phyloP scores from a whole-genome alignment of 2,888 invertebrate species.

The Dasypogon diadema region DNA sequence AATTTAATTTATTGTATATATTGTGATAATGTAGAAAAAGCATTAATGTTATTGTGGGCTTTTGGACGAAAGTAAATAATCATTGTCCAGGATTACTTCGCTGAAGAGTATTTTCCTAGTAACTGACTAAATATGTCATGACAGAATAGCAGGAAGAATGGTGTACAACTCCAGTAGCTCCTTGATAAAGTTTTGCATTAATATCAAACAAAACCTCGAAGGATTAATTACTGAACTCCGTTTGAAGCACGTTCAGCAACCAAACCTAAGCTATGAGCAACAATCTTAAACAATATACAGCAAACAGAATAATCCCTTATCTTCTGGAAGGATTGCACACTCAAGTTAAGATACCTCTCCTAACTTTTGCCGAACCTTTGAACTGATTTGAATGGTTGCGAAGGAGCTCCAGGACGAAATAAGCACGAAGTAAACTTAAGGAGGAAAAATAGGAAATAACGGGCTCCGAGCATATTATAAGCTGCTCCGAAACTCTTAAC shows the following conservation, averaged over 20 bases:
- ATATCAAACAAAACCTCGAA: conserved; percentile 44
- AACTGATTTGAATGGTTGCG: conserved; percentile 46
- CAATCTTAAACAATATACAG: conserved; percentile 47
- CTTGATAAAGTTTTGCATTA: conserved; percentile 29
- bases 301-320: conserved; percentile 48
- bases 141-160: too few species aligned
- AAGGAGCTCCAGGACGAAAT: conserved; percentile 27
- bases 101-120: too few species aligned
- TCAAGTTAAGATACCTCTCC: conserved; percentile 38
- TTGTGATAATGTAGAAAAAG: too few species aligned
- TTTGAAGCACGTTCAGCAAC: conserved; percentile 41
- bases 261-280: conserved; percentile 45
- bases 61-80: too few species aligned
- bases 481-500: conserved; percentile 54
- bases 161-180: not conserved
- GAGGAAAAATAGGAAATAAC: conserved; percentile 39
- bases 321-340: conserved; percentile 43
- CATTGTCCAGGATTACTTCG: too few species aligned
- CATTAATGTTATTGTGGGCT: too few species aligned
- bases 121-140: too few species aligned
- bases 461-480: conserved; percentile 53
- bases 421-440: conserved; percentile 21
- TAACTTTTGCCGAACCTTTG: conserved; percentile 39
- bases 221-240: conserved; percentile 46
- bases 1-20: too few species aligned